A percentile compares a stretch with the other conserved stretches of the same genome.
phyloP scores from a whole-genome alignment of 2,797 vertebrate genomes.

The Echeneis naucrates region DNA sequence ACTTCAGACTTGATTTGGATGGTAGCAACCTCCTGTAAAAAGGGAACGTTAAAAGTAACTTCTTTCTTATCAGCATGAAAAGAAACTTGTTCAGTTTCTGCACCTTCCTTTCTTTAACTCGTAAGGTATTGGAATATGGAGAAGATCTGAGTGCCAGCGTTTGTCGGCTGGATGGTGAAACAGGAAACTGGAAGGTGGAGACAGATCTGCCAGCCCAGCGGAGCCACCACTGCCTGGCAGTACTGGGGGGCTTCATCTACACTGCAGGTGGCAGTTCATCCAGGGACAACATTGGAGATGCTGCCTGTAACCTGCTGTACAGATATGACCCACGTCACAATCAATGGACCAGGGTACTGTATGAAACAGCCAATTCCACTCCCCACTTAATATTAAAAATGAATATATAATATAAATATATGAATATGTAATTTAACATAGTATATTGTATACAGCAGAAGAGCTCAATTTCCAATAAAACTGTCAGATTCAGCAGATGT shows the following conservation, averaged over 20 bases:
- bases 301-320: conserved; percentile 93
- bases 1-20: too few relatives aligned
- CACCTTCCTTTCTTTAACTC: neutral
- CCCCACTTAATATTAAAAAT: neutral
- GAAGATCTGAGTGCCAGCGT: conserved; percentile 93
- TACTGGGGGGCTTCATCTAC: conserved; percentile 94
- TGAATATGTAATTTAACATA: too few relatives aligned
- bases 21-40: too few relatives aligned
- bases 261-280: conserved; percentile 94
- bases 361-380: neutral
- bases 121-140: conserved; percentile 89
- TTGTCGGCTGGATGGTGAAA: conserved; percentile 87
- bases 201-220: conserved; percentile 90
- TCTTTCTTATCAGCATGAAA: neutral
- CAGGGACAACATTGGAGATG: conserved; percentile 91
- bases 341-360: conserved; percentile 92
- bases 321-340: conserved; percentile 95
- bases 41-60: neutral
- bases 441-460: too few relatives aligned
- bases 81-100: neutral
- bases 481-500: neutral
- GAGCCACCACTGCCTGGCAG: conserved; percentile 94
- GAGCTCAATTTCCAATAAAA: neutral
- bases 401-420: too few relatives aligned
- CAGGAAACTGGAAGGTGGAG: conserved; percentile 89